Conservation (phyloP, 23 tunicate species). For the Clavelina lepadiformis region DNA sequence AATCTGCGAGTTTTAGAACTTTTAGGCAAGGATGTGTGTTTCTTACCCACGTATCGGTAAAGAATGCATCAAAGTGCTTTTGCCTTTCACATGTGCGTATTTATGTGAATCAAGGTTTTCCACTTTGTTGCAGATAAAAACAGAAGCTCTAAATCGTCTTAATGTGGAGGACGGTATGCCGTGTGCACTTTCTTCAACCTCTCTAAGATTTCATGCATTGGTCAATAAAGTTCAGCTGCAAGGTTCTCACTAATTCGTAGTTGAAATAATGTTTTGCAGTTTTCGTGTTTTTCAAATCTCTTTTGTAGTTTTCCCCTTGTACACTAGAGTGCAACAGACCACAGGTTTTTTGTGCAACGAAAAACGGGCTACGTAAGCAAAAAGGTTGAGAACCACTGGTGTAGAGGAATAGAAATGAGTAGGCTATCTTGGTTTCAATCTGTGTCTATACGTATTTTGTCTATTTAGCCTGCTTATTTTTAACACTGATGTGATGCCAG, state of each 20-base stretch:
- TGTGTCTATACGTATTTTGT: too few relatives aligned
- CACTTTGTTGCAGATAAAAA: constrained; percentile 13
- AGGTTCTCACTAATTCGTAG: constrained; percentile 9
- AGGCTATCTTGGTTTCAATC: too few relatives aligned
- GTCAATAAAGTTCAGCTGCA: constrained; percentile 18
- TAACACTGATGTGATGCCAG: too few relatives aligned
- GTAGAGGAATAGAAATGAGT: too few relatives aligned
- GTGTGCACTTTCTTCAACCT: constrained; percentile 20
- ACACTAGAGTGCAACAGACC: too few relatives aligned
- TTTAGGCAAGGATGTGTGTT: constrained; percentile 53
- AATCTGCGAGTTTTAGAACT: constrained; percentile 37
- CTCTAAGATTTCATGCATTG: constrained; percentile 16
- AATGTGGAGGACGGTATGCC: constrained; percentile 17
- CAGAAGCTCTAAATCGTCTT: constrained; percentile 19
- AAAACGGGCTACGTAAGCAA: too few relatives aligned
- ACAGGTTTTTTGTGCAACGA: too few relatives aligned
- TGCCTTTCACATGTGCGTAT: constrained; percentile 49
- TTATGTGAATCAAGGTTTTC: constrained; percentile 6
- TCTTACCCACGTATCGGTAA: constrained; percentile 57
- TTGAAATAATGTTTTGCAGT: too few relatives aligned
- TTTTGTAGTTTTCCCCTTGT: too few relatives aligned
- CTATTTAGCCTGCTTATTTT: too few relatives aligned
- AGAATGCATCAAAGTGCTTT: constrained; percentile 46
- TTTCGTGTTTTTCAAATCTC: too few relatives aligned
- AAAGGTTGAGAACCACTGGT: too few relatives aligned